Conservation (phyloP, 92 coral and sea anemone genomes). For the Hydrozoanthus gracilis region DNA sequence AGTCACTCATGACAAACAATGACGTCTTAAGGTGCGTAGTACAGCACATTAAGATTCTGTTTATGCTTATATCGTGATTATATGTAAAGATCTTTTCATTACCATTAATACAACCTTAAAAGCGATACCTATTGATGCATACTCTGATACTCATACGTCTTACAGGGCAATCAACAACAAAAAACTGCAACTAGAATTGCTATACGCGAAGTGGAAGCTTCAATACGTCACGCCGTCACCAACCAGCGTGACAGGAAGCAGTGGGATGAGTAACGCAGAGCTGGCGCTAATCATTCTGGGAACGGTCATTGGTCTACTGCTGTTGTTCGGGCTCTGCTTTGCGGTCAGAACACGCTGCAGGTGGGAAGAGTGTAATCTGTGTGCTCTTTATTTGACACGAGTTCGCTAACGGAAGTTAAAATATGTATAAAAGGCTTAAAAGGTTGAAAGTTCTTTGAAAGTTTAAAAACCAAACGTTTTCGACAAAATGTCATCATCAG, state of each 20-base stretch:
- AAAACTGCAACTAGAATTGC: slow-evolving; percentile 55
- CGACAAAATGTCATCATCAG: too few species aligned
- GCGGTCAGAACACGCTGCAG: slow-evolving; percentile 84
- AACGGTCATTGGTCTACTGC: slow-evolving; percentile 67
- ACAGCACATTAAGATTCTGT: not conserved
- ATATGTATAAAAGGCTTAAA: too few species aligned
- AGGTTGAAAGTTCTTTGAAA: too few species aligned
- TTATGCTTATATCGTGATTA: not conserved
- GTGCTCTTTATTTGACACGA: too few species aligned
- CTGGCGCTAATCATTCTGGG: slow-evolving; percentile 84
- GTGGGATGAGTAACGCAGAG: slow-evolving; percentile 79
- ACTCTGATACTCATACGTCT: too few species aligned
- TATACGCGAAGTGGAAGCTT: slow-evolving; percentile 92
- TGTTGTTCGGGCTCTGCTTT: slow-evolving; percentile 78
- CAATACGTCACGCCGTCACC: slow-evolving; percentile 66
- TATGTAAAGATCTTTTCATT: not conserved
- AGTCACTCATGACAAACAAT: slow-evolving; percentile 78
- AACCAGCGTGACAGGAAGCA: slow-evolving; percentile 21
- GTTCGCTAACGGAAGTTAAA: too few species aligned
- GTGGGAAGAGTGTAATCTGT: slow-evolving; percentile 21
- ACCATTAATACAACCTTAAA: too few species aligned
- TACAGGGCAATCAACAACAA: slow-evolving; percentile 74
- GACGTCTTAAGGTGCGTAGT: slow-evolving; percentile 75
- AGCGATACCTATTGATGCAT: too few species aligned
- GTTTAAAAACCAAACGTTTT: too few species aligned